Evolutionary conservation across 2,797 vertebrate species (phyloP), one percentile per base, ranked within the genome.

Genomic region (Miichthys miiuy): DNA sequence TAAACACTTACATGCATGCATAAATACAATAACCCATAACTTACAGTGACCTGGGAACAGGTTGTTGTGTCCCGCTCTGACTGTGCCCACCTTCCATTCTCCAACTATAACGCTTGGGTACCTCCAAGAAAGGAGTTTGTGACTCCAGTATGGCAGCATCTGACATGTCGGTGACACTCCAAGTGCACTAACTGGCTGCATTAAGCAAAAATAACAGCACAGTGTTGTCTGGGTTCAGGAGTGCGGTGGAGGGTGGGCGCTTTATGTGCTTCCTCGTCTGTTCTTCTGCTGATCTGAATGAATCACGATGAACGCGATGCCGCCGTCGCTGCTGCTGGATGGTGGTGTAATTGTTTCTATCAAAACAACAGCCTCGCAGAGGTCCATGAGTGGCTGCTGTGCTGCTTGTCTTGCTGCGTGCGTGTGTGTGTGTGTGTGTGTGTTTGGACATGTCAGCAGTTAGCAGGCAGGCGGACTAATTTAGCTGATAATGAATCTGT

Each of bases 401-500:
- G 34, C 34, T 34, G 34, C 34, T 34, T 34, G 7, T 34, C 34
- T 34, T 8, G 34, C 34, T 34, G n/a, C n/a, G n/a, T n/a, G n/a
- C n/a, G n/a, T n/a, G n/a, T n/a, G n/a, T n/a, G 30, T 30, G 34
- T 34, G 34, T 34, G 34, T 34, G 34, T 34, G 34, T 34, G 34
- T 30, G 50, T 23, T 20, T 61, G 30, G 27, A 14, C 54, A 5
- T 61, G 54, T 66, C 57, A 72, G 79, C 79, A 67, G 62, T 67
- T 55, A 67, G 42, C 73, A 55, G 52, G 10, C 44, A 46, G 41
- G 21, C 54, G 17, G 61, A 55, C 61, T 76, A 72, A 76, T 71
- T 67, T n/a, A 62, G 8, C 38, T 18, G 55, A 67, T 72, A 76
- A 72, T 72, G 73, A 76, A 55, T 76, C 30, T 30, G 48, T 20